phyloP scores from a whole-genome alignment of 1,140 invertebrate genomes.

The Sweltsa coloradensis region DNA sequence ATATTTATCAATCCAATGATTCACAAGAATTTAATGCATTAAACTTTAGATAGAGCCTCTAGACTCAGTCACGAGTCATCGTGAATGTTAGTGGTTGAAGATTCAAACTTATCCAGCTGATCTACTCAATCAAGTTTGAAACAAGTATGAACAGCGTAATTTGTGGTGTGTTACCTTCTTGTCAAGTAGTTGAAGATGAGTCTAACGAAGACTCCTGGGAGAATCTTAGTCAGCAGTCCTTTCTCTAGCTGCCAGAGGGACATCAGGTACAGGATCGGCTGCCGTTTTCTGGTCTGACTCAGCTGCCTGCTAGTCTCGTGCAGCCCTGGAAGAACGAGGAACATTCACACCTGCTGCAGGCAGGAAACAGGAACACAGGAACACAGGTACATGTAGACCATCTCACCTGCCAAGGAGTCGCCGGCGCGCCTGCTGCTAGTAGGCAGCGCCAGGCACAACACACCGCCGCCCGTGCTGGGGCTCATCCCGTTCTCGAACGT shows the following conservation, averaged over 20 bases:
- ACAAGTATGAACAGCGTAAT: too few relatives aligned
- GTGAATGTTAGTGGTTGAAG: too few relatives aligned
- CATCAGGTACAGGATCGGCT: slow-evolving; percentile 52
- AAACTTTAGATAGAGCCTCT: too few relatives aligned
- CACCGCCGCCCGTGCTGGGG: slow-evolving; percentile 31
- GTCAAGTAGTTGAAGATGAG: slow-evolving; percentile 56
- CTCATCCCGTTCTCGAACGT: not conserved
- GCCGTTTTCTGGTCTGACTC: slow-evolving; percentile 40
- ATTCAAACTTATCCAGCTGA: too few relatives aligned
- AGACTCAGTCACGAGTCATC: too few relatives aligned
- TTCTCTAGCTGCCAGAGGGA: slow-evolving; percentile 52
- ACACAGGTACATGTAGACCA: slow-evolving; percentile 27
- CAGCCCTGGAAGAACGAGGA: too few relatives aligned
- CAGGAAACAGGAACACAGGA: slow-evolving; percentile 33
- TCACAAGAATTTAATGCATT: too few relatives aligned
- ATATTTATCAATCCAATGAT: too few relatives aligned
- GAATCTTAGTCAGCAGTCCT: slow-evolving; percentile 47
- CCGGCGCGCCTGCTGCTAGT: slow-evolving; percentile 32
- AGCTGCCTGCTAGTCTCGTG: slow-evolving; percentile 21
- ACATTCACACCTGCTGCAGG: too few relatives aligned
- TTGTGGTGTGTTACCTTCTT: too few relatives aligned
- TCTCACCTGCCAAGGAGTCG: slow-evolving; percentile 27
- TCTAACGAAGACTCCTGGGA: slow-evolving; percentile 52
- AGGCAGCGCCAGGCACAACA: slow-evolving; percentile 43
- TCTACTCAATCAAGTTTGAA: too few relatives aligned